Percentiles rank a stretch among this genome's conserved stretches.
Evolutionary conservation across 2,888 invertebrate genomes (phyloP).

Genomic region (Danaus chrysippus): DNA sequence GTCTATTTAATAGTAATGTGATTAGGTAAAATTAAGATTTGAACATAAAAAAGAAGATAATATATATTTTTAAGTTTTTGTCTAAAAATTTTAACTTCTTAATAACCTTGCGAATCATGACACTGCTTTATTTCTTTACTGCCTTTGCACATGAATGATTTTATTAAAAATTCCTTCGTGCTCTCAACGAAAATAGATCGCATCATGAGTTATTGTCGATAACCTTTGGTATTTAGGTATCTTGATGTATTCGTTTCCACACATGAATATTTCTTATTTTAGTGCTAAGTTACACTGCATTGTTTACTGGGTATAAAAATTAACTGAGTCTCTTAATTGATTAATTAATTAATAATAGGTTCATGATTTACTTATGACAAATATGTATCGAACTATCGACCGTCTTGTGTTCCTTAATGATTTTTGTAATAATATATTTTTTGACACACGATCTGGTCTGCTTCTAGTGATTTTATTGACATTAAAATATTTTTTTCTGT

Average conservation of each 20-base stretch:
- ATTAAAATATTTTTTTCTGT: neutral
- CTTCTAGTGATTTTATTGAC: conserved; percentile 1
- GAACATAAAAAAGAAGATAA: neutral
- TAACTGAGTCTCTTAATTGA: neutral
- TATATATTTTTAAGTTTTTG: neutral
- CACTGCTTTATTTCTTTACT: no score
- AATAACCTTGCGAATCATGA: no score
- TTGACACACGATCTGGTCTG: neutral
- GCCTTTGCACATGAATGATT: no score
- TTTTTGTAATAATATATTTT: neutral
- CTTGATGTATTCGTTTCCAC: no score
- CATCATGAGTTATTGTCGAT: no score
- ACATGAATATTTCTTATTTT: no score
- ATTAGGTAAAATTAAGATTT: neutral
- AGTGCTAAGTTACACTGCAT: no score
- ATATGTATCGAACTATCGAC: neutral
- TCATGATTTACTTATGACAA: neutral
- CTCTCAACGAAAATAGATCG: no score
- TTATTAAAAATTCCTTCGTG: no score
- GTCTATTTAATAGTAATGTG: conserved; percentile 5
- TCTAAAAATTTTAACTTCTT: neutral
- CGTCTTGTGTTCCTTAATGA: conserved; percentile 1
- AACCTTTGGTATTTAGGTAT: no score
- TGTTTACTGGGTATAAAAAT: no score
- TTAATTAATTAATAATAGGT: neutral